Conservation (phyloP, 2,113 vertebrate species). For the Apeltes quadracus region DNA sequence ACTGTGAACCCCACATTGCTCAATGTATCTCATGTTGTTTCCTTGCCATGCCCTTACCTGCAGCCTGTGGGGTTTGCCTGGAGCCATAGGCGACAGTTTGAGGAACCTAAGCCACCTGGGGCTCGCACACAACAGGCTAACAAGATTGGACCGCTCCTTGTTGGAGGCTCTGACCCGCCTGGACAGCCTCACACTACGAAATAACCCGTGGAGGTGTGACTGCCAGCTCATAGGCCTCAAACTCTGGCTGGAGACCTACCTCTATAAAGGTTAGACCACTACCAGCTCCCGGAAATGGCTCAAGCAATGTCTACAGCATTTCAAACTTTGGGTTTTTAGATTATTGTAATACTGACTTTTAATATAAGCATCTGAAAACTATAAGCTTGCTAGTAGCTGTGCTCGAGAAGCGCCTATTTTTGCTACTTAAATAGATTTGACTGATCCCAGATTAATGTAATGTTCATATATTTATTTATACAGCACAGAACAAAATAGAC, state of each 20-base stretch:
- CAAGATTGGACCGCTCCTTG: conserved; percentile 84
- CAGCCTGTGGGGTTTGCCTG: conserved; percentile 84
- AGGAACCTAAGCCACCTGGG: conserved; percentile 89
- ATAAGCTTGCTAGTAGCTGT: background rate
- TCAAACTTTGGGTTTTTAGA: background rate
- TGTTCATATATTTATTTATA: background rate
- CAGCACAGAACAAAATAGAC: conserved; percentile 22
- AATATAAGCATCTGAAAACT: conserved; percentile 3
- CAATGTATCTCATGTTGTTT: background rate
- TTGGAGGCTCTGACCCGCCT: conserved; percentile 88
- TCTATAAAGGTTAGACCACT: conserved; percentile 88
- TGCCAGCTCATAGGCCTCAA: conserved; percentile 92
- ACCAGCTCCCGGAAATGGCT: background rate
- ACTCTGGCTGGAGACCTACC: conserved; percentile 95
- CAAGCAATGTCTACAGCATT: background rate
- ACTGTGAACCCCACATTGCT: background rate
- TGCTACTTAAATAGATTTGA: conserved; percentile 13
- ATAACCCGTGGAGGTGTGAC: conserved; percentile 94
- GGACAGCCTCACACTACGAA: conserved; percentile 85
- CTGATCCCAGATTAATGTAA: conserved; percentile 1
- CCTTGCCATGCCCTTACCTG: conserved; percentile 3
- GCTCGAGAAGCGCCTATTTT: background rate
- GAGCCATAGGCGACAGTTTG: conserved; percentile 84
- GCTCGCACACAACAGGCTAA: conserved; percentile 87
- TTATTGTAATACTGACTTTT: conserved; percentile 22